These are phyloP conservation scores for Bradypodion pumilum DNA, from an alignment of 2,797 vertebrate genomes.

Conservation along the genomic window DNA sequence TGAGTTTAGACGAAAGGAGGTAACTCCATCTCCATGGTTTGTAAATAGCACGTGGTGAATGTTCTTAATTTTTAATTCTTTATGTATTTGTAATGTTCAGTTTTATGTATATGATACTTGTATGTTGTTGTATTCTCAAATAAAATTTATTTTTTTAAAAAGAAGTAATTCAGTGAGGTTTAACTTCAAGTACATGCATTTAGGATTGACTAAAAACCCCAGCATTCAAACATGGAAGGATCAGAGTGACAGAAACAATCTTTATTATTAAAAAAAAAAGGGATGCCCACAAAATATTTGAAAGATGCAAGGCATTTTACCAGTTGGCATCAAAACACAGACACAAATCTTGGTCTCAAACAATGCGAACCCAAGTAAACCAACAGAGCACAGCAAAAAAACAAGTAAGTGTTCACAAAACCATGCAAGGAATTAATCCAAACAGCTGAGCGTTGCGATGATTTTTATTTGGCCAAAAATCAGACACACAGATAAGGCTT, in stretches of 20 bases:
- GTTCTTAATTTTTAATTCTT: too few relatives aligned
- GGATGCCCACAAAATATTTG: too few relatives aligned
- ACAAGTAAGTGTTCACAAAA: neutral
- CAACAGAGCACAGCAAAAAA: neutral
- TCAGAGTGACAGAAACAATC: neutral
- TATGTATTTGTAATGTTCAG: too few relatives aligned
- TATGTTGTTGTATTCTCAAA: too few relatives aligned
- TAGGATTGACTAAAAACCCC: neutral
- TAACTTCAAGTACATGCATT: neutral
- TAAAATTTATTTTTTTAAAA: too few relatives aligned
- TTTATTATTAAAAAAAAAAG: neutral
- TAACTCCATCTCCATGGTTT: too few relatives aligned
- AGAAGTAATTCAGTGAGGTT: too few relatives aligned
- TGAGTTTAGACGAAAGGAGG: too few relatives aligned
- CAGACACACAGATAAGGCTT: neutral
- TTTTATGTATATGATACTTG: too few relatives aligned
- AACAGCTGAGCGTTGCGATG: neutral
- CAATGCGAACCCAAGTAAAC: neutral
- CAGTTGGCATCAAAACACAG: neutral
- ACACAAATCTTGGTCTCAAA: too few relatives aligned
- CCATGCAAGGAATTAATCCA: neutral
- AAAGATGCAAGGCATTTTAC: neutral
- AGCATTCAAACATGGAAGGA: neutral
- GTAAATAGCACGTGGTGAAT: too few relatives aligned
- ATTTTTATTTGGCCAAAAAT: too few relatives aligned